Percentiles rank a stretch among this genome's conserved stretches.
These are phyloP conservation scores for Entomobrya proxima DNA, from an alignment of 2,888 invertebrate species.

Conservation along the genomic window DNA sequence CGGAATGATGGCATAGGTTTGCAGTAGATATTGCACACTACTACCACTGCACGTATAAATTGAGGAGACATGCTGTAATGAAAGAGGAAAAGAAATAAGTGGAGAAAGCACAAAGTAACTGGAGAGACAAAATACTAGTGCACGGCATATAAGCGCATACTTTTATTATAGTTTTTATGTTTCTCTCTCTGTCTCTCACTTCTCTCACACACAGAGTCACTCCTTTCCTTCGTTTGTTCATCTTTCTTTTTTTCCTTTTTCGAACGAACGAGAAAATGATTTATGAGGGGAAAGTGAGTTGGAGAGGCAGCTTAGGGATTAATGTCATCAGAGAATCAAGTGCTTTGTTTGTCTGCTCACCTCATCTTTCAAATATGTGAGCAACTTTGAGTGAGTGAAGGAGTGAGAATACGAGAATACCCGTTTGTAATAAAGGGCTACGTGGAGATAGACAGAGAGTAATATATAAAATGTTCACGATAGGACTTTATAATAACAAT, in stretches of 20 bases:
- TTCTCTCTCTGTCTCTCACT: too few species aligned
- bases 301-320: constrained; percentile 67
- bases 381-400: too few species aligned
- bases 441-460: background rate
- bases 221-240: constrained; percentile 41
- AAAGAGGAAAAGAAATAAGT: constrained; percentile 56
- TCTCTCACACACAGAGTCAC: constrained; percentile 7
- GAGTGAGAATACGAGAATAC: background rate
- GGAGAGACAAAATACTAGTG: constrained; percentile 41
- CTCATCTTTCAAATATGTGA: constrained; percentile 58
- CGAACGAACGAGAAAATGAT: constrained; percentile 61
- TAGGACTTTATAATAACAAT: background rate
- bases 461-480: background rate
- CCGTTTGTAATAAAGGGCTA: background rate
- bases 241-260: constrained; percentile 43
- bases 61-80: constrained; percentile 45
- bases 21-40: background rate
- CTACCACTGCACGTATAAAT: background rate
- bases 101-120: constrained; percentile 62
- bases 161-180: too few species aligned
- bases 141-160: background rate
- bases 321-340: constrained; percentile 69
- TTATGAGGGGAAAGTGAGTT: constrained; percentile 66
- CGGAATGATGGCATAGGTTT: background rate
- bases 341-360: constrained; percentile 66